phyloP scores from a whole-genome alignment of 2,888 invertebrate species.

The Agrochola lota region DNA sequence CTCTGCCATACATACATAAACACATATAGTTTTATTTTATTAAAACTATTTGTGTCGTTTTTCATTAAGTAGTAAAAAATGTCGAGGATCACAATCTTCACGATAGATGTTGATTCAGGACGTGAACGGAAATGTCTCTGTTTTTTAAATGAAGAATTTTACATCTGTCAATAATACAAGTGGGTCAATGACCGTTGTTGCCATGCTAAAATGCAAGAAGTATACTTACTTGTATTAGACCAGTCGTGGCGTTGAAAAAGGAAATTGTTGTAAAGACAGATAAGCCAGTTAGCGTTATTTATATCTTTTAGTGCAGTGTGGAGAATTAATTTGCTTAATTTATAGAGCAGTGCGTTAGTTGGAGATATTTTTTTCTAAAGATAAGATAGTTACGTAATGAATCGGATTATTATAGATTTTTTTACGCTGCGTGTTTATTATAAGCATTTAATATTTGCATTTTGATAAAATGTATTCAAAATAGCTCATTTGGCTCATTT shows the following conservation, averaged over 20 bases:
- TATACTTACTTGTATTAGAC: slow-evolving; percentile 57
- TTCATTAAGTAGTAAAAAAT: too few relatives aligned
- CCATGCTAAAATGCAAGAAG: not conserved
- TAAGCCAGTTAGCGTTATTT: slow-evolving; percentile 57
- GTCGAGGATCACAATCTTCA: not conserved
- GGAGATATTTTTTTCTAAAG: slow-evolving; percentile 7
- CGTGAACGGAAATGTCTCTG: not conserved
- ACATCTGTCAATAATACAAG: not conserved
- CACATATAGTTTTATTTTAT: too few relatives aligned
- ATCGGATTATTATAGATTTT: not conserved
- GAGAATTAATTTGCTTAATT: slow-evolving; percentile 62
- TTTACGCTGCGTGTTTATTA: not conserved
- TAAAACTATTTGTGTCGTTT: not conserved
- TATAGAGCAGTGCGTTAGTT: slow-evolving; percentile 35
- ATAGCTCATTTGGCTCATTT: not conserved
- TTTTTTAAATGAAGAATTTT: not conserved
- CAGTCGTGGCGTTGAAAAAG: slow-evolving; percentile 65
- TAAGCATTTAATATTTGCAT: not conserved
- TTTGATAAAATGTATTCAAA: too few relatives aligned
- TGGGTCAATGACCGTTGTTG: not conserved
- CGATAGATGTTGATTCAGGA: not conserved
- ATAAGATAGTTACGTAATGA: not conserved
- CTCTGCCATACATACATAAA: too few relatives aligned
- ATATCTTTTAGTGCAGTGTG: slow-evolving; percentile 57
- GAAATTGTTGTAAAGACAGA: slow-evolving; percentile 63